Percentiles rank a stretch among this genome's conserved stretches.
Evolutionary conservation across 2,888 invertebrate genomes (phyloP).

Genomic region (Boloria selene): DNA sequence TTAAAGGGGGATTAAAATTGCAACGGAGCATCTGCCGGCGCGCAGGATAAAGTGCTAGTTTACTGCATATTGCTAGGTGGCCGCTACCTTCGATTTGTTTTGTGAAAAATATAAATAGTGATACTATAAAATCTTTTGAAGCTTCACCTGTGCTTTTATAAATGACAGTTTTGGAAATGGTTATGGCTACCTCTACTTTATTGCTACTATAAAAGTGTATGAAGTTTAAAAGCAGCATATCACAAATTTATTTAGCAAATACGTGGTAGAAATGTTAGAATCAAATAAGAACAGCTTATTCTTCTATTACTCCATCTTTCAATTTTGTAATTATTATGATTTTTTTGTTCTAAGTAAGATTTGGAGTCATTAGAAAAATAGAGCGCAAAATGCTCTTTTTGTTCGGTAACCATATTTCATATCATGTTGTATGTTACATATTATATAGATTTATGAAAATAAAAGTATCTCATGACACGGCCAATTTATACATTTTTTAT

Average conservation of each 20-base stretch:
- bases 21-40: conserved; percentile 51
- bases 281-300: too few relatives aligned
- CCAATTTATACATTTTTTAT: too few relatives aligned
- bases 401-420: too few relatives aligned
- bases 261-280: too few relatives aligned
- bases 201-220: not conserved
- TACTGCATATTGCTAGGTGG: conserved; percentile 38
- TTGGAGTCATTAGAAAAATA: too few relatives aligned
- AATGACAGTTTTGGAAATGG: conserved; percentile 4
- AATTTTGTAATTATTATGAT: too few relatives aligned
- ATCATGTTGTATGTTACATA: too few relatives aligned
- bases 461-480: too few relatives aligned
- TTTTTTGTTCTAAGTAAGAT: too few relatives aligned
- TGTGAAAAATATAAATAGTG: conserved; percentile 28
- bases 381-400: too few relatives aligned
- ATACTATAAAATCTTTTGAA: conserved; percentile 26
- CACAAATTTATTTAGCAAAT: not conserved
- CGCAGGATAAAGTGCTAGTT: conserved; percentile 45
- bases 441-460: too few relatives aligned
- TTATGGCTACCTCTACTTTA: not conserved
- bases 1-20: conserved; percentile 60
- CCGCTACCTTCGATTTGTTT: conserved; percentile 26
- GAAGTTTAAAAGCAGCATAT: not conserved
- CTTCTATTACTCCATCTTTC: too few relatives aligned
- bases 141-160: conserved; percentile 9